Conservation (phyloP, 2,113 vertebrate species). For the Fukomys damarensis region DNA sequence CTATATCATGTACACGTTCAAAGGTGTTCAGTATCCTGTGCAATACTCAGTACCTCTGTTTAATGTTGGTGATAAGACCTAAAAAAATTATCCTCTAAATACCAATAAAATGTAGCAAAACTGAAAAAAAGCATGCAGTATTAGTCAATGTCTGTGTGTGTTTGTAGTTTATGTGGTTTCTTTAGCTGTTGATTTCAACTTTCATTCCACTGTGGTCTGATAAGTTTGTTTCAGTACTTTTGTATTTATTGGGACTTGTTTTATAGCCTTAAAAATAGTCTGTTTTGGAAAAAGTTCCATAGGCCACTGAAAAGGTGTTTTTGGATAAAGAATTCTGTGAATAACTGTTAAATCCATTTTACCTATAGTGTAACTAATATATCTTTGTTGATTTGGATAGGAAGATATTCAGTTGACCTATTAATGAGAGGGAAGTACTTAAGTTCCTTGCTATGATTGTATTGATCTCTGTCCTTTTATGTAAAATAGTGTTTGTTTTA, state of each 20-base stretch:
- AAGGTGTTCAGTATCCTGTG: neutral
- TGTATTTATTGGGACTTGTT: neutral
- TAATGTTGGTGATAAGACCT: conserved; percentile 13
- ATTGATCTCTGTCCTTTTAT: neutral
- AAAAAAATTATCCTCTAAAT: neutral
- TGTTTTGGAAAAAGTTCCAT: neutral
- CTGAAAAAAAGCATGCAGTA: neutral
- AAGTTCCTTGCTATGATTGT: neutral
- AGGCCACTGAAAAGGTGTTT: neutral
- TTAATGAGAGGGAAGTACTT: neutral
- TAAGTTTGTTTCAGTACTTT: neutral
- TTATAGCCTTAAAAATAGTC: neutral
- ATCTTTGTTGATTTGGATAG: neutral
- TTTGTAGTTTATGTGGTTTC: neutral
- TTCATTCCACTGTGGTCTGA: neutral
- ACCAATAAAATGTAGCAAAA: neutral
- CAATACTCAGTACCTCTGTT: conserved; percentile 18
- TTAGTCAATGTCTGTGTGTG: neutral
- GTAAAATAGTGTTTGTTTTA: neutral
- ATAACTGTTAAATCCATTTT: neutral
- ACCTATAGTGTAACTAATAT: neutral
- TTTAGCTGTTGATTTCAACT: neutral
- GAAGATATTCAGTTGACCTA: neutral
- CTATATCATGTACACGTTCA: neutral
- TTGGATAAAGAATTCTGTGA: neutral